Evolutionary conservation across 2,888 invertebrate species (phyloP).

Genomic region (Hyalella azteca): DNA sequence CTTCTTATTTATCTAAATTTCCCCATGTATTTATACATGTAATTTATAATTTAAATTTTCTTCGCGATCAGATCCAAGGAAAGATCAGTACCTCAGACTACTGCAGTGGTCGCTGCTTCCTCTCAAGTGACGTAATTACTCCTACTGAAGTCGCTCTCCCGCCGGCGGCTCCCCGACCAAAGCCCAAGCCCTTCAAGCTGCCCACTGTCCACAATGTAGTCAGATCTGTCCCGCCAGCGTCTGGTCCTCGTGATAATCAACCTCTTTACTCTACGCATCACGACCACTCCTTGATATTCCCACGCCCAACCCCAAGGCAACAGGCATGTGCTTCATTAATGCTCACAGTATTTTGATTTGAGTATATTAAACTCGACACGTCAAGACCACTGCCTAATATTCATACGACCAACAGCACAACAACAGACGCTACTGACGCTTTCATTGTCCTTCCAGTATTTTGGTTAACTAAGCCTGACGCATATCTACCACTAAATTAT

Average conservation of each 20-base stretch:
- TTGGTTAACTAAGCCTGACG: too few relatives aligned
- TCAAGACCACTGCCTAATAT: too few relatives aligned
- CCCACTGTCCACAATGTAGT: conserved; percentile 35
- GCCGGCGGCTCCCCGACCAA: conserved; percentile 29
- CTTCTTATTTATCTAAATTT: too few relatives aligned
- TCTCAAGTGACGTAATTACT: neutral
- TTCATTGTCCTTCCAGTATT: too few relatives aligned
- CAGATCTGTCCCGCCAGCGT: neutral
- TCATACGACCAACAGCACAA: too few relatives aligned
- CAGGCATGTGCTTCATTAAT: too few relatives aligned
- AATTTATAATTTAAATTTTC: too few relatives aligned
- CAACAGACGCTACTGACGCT: too few relatives aligned
- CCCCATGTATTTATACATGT: too few relatives aligned
- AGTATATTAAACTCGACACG: too few relatives aligned
- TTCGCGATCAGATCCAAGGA: conserved; percentile 62
- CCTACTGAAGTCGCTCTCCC: neutral
- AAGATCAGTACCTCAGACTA: conserved; percentile 61
- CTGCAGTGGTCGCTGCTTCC: conserved; percentile 63
- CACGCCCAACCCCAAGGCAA: conserved; percentile 65
- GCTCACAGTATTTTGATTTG: too few relatives aligned
- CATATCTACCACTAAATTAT: too few relatives aligned
- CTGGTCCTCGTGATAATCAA: conserved; percentile 41
- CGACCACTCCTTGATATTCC: conserved; percentile 67
- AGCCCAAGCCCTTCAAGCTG: conserved; percentile 51
- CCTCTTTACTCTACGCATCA: conserved; percentile 62